Conservation (phyloP, 2,888 invertebrate species). For the Blastobasis adustella region DNA sequence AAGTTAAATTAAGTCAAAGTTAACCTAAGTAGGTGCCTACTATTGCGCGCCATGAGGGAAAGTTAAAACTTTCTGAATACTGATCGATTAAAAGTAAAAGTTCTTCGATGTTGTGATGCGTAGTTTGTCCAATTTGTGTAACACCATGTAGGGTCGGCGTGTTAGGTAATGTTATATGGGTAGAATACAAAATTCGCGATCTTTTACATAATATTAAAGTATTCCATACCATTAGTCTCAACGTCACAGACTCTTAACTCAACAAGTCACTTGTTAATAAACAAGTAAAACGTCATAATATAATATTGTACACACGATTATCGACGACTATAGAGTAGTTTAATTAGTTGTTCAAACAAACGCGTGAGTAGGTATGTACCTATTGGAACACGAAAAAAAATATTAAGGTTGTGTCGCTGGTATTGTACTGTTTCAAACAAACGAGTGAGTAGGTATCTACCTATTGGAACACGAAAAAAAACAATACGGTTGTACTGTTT, state of each 20-base stretch:
- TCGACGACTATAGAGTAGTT: conserved; percentile 15
- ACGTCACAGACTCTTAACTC: too few species aligned
- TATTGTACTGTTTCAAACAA: too few species aligned
- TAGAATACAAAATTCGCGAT: conserved; percentile 4
- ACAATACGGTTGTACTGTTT: too few species aligned
- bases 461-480: too few species aligned
- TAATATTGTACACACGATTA: neutral
- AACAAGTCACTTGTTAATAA: neutral
- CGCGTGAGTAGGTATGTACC: too few species aligned
- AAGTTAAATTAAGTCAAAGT: too few species aligned
- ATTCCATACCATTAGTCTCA: too few species aligned
- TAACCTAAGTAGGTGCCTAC: too few species aligned
- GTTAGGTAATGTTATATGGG: conserved; percentile 12
- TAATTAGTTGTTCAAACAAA: conserved; percentile 20
- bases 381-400: neutral
- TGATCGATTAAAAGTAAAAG: conserved; percentile 66
- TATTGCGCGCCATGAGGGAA: conserved; percentile 32
- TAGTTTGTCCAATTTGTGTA: conserved; percentile 35
- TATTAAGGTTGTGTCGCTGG: too few species aligned
- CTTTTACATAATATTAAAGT: too few species aligned
- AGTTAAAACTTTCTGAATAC: conserved; percentile 59
- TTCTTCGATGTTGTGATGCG: conserved; percentile 24
- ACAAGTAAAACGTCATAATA: neutral
- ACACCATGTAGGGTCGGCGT: conserved; percentile 27
- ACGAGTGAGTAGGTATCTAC: too few species aligned